These are phyloP conservation scores for Gryon sp. DNA, from an alignment of 1,140 invertebrate species.

Conservation along the genomic window DNA sequence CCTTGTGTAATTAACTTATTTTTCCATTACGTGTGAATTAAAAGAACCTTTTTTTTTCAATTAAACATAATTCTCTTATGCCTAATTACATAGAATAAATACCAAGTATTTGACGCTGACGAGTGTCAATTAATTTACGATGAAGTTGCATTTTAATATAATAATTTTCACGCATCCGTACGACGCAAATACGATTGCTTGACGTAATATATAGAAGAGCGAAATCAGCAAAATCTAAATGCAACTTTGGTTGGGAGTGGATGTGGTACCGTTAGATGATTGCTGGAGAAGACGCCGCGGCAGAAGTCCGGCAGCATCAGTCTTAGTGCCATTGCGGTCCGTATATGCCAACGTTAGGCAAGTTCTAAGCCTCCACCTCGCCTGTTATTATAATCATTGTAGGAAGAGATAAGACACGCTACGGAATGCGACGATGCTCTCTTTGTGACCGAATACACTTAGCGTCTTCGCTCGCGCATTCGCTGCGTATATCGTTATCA, in stretches of 20 bases:
- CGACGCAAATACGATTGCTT: constrained; percentile 3
- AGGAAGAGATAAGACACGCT: constrained; percentile 58
- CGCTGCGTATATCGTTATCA: constrained; percentile 42
- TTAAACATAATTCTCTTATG: no score
- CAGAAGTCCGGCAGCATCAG: constrained; percentile 25
- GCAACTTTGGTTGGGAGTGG: constrained; percentile 28
- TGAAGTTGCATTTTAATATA: no score
- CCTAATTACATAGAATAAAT: no score
- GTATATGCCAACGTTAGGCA: constrained; percentile 18
- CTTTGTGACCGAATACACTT: constrained; percentile 35
- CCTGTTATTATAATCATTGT: constrained; percentile 60
- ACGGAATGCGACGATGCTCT: constrained; percentile 46
- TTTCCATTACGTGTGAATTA: no score
- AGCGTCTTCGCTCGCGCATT: constrained; percentile 25
- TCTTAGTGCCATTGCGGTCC: constrained; percentile 3
- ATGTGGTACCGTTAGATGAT: constrained; percentile 55
- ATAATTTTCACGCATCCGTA: background rate
- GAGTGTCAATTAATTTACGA: no score
- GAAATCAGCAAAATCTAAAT: constrained; percentile 30
- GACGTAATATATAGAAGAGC: constrained; percentile 1
- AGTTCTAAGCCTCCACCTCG: no score
- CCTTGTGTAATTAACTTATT: no score
- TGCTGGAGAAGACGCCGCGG: constrained; percentile 40
- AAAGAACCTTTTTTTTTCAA: no score
- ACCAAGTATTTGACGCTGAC: no score